Evolutionary conservation across 2,888 invertebrate genomes (phyloP), one percentile per base, ranked within the genome.

Genomic region (Cephus pulcher): DNA sequence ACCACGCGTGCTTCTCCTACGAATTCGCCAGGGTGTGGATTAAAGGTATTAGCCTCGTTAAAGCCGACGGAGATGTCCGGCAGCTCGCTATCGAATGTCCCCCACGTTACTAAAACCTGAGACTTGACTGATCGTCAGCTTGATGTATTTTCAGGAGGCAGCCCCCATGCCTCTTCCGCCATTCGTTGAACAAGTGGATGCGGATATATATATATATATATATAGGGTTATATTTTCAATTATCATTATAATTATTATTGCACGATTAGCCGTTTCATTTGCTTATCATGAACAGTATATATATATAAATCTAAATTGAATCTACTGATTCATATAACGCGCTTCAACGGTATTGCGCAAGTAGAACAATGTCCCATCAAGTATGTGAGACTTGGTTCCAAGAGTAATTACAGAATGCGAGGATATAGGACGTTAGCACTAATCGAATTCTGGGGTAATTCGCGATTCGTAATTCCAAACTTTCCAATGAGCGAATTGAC

Each of bases 1-100:
- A 56, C 56, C 81, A 85, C 81, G 82, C 84, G 86, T 84, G 86
- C 84, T 82, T 80, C 68, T 77, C 81, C 84, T 79, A 79, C 75
- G 74, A 81, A 79, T 81, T 85, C 84, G 81, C 82, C 80, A 80
- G 84, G 85, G 84, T 85, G 85, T 86, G 86, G 86, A 85, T 84
- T 86, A 85, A 85, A 86, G 84, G 86, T 86, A 86, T 86, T 86
- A 34, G 56, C 56, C 56, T 56, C 56, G 56, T 56, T 56, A 56
- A 56, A 56, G 56, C 56, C 56, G 56, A 56, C 56, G 56, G 56
- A 56, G 56, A 56, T 56, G 56, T 56, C 56, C 56, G 56, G 56
- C 56, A 56, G 56, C 23, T 56, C 56, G 56, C 56, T 56, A 56
- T 56, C 56, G 56, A 56, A 56, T 56, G 56, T 56, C 56, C 56